Conservation (phyloP, 2,797 vertebrate genomes). For the Microhierax caerulescens region DNA sequence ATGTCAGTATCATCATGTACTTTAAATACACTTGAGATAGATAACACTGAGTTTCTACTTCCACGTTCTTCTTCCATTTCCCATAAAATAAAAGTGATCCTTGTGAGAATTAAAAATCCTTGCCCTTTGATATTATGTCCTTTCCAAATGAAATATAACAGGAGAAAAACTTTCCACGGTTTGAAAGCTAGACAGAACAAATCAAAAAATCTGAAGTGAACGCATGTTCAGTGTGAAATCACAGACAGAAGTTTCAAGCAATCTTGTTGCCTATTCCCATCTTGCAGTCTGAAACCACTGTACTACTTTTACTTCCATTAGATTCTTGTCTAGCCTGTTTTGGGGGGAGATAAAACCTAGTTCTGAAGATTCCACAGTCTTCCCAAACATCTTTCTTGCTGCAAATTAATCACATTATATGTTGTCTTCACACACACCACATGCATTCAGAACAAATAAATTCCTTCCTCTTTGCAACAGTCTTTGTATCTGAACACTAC, state of each 20-base stretch:
- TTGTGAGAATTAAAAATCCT: neutral
- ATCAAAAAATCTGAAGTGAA: neutral
- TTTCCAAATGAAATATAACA: neutral
- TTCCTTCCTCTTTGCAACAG: neutral
- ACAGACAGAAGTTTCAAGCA: neutral
- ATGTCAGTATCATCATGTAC: neutral
- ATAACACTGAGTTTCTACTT: neutral
- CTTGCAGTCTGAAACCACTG: neutral
- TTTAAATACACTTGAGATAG: neutral
- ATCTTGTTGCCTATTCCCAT: neutral
- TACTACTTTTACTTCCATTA: neutral
- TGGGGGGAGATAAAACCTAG: rapidly evolving
- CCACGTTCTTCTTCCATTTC: neutral
- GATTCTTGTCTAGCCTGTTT: neutral
- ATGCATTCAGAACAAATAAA: neutral
- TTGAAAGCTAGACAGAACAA: neutral
- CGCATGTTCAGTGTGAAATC: neutral
- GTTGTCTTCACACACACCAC: neutral
- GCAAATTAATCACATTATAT: neutral
- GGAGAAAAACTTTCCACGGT: neutral
- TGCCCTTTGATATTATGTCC: neutral
- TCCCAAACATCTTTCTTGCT: neutral
- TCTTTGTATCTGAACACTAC: neutral
- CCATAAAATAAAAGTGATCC: neutral
- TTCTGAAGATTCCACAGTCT: neutral